A percentile compares a stretch with the other conserved stretches of the same genome.
Conservation (phyloP, 2,113 vertebrate species). For the Microcebus tavaratra region DNA sequence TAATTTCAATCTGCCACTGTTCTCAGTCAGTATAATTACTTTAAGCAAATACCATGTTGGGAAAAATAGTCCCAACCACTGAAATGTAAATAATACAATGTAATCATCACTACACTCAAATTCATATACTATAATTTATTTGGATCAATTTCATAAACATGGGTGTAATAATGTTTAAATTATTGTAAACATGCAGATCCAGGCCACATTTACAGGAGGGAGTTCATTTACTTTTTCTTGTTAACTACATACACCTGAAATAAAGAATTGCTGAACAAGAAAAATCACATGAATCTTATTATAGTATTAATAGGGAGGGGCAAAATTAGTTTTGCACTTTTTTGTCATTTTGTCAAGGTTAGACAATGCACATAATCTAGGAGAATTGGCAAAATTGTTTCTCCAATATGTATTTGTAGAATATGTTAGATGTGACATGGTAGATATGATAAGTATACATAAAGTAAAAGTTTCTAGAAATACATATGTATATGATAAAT, state of each 20-base stretch:
- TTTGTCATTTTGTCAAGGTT: background rate
- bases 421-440: background rate
- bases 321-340: slow-evolving; percentile 15
- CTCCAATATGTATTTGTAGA: background rate
- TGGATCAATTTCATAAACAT: slow-evolving; percentile 75
- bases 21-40: slow-evolving; percentile 90
- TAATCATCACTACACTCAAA: slow-evolving; percentile 82
- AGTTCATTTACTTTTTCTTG: slow-evolving; percentile 25
- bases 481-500: background rate
- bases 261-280: background rate
- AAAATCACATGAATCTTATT: background rate
- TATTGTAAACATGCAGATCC: slow-evolving; percentile 75
- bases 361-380: background rate
- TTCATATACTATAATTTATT: slow-evolving; percentile 80
- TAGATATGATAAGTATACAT: background rate
- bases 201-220: background rate
- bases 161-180: slow-evolving; percentile 80
- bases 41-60: slow-evolving; percentile 86
- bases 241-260: background rate
- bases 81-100: slow-evolving; percentile 87
- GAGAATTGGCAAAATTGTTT: background rate
- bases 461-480: slow-evolving; percentile 6
- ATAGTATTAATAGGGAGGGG: background rate
- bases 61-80: slow-evolving; percentile 81
- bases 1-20: slow-evolving; percentile 92